Conservation (phyloP, 2,888 invertebrate species). For the Leucozona laternaria region DNA sequence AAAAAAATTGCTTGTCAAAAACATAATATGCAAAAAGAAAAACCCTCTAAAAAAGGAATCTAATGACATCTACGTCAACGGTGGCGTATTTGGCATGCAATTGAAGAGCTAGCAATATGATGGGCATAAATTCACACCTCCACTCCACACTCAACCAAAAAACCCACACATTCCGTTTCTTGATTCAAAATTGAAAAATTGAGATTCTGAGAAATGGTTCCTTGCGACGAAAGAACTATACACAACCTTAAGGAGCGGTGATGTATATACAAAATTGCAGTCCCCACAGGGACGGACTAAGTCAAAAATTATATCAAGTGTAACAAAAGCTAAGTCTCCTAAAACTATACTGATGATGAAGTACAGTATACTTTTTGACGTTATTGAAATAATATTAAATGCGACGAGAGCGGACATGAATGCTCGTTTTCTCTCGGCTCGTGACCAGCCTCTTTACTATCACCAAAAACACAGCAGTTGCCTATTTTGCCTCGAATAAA, state of each 20-base stretch:
- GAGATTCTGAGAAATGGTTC: slow-evolving; percentile 65
- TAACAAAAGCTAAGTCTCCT: too few relatives aligned
- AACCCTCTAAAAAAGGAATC: slow-evolving; percentile 43
- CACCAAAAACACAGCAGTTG: too few relatives aligned
- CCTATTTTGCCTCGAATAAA: too few relatives aligned
- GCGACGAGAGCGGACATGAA: too few relatives aligned
- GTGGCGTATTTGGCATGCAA: slow-evolving; percentile 64
- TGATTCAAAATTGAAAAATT: slow-evolving; percentile 54
- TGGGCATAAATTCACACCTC: slow-evolving; percentile 49
- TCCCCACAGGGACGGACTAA: neutral
- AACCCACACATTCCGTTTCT: neutral
- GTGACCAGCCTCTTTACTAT: too few relatives aligned
- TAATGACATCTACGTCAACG: slow-evolving; percentile 46
- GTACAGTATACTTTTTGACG: too few relatives aligned
- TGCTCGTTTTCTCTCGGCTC: too few relatives aligned
- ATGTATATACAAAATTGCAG: neutral
- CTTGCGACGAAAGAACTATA: neutral
- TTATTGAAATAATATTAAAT: too few relatives aligned
- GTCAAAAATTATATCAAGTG: too few relatives aligned
- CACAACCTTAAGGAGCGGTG: neutral
- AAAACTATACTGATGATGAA: too few relatives aligned
- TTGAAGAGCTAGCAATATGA: slow-evolving; percentile 17
- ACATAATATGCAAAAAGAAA: slow-evolving; percentile 40
- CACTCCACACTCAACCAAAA: neutral
- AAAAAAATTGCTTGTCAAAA: slow-evolving; percentile 44